A percentile compares a stretch with the other conserved stretches of the same genome.
Evolutionary conservation across 92 coral and sea anemone genomes (phyloP).

Genomic region (Plumapathes pennacea): DNA sequence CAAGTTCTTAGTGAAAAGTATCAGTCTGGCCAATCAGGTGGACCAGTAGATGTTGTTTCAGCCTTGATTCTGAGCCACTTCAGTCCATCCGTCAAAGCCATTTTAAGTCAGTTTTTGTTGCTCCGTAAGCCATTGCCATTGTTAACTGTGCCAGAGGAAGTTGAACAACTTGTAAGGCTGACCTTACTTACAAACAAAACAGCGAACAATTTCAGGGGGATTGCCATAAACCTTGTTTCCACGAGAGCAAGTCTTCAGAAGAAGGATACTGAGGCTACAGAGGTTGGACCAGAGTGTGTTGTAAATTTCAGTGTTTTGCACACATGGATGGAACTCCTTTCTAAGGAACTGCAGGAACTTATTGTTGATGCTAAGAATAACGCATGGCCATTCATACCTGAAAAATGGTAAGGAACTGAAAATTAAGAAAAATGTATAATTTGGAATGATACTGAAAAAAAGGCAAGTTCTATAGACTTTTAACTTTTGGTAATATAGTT

Average conservation of each 20-base stretch:
- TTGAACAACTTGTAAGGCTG: slow-evolving; percentile 30
- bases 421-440: too few relatives aligned
- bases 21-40: too few relatives aligned
- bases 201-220: not conserved
- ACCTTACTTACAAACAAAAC: slow-evolving; percentile 5
- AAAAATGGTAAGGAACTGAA: slow-evolving; percentile 71
- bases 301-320: slow-evolving; percentile 53
- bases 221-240: not conserved
- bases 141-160: not conserved
- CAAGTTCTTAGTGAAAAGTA: too few relatives aligned
- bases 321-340: slow-evolving; percentile 66
- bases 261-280: not conserved
- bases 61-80: slow-evolving; percentile 7
- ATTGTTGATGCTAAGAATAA: slow-evolving; percentile 67
- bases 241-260: slow-evolving; percentile 6
- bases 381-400: slow-evolving; percentile 98
- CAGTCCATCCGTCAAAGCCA: not conserved
- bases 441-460: too few relatives aligned
- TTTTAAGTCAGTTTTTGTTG: slow-evolving; percentile 52
- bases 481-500: too few relatives aligned
- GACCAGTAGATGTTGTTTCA: slow-evolving; percentile 11
- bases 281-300: not conserved
- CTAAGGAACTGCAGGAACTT: slow-evolving; percentile 53
- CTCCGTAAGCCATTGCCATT: slow-evolving; percentile 75
- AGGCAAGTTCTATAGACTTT: too few relatives aligned